A percentile compares a stretch with the other conserved stretches of the same genome.
Conservation (phyloP, 2,113 vertebrate genomes). For the Marmota monax region DNA sequence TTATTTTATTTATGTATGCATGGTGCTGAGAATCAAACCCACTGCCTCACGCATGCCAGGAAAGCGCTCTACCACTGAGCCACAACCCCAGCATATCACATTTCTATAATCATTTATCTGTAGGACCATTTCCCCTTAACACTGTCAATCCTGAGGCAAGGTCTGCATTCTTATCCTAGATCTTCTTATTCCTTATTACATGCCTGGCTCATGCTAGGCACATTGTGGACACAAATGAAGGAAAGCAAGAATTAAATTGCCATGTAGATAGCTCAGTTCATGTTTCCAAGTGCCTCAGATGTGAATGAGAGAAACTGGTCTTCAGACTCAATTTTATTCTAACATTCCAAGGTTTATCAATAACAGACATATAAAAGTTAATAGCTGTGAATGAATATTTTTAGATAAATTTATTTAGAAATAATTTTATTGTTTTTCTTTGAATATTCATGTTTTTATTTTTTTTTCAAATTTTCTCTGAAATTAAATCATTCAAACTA, state of each 20-base stretch:
- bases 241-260: background rate
- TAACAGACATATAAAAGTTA: background rate
- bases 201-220: background rate
- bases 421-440: background rate
- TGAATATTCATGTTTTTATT: background rate
- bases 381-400: background rate
- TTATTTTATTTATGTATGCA: too few species aligned
- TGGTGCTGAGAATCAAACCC: too few species aligned
- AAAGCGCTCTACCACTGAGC: too few species aligned
- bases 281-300: background rate
- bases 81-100: background rate
- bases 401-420: conserved; percentile 36
- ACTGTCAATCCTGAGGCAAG: background rate
- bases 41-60: too few species aligned
- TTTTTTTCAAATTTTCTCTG: conserved; percentile 32
- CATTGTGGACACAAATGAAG: background rate
- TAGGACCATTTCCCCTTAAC: background rate
- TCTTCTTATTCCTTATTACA: background rate
- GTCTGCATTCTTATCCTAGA: background rate
- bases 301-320: background rate
- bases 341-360: conserved; percentile 8
- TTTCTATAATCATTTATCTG: background rate
- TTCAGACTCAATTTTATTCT: background rate
- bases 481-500: background rate
- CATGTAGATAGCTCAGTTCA: background rate